Conservation (phyloP, 2,888 invertebrate genomes). For the Drymonia ruficornis region DNA sequence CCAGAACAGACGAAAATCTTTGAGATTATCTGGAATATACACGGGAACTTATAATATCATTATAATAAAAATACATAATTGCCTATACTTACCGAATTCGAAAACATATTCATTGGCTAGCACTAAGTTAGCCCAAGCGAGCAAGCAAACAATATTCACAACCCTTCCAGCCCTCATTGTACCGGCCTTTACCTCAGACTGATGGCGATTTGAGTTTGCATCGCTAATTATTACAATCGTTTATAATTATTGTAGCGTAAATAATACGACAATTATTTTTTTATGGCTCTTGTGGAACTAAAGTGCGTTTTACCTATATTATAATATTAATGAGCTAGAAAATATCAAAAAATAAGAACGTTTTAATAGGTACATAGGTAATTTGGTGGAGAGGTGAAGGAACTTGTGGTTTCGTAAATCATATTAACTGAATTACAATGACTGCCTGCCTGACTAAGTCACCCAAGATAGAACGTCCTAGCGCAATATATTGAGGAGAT, state of each 20-base stretch:
- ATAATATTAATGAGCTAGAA: neutral
- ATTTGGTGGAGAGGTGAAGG: too few relatives aligned
- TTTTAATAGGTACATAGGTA: too few relatives aligned
- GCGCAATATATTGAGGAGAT: too few relatives aligned
- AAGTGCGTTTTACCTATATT: neutral
- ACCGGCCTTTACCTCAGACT: neutral
- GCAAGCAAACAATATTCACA: neutral
- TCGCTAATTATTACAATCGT: neutral
- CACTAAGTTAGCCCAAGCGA: neutral
- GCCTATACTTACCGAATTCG: conserved; percentile 8
- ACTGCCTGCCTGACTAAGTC: too few relatives aligned
- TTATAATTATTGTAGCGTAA: neutral
- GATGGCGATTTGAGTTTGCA: neutral
- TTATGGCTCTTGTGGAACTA: neutral
- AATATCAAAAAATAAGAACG: too few relatives aligned
- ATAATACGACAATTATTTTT: neutral
- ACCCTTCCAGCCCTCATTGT: neutral
- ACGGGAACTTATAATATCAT: too few relatives aligned
- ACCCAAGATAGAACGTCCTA: too few relatives aligned
- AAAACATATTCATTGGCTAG: neutral
- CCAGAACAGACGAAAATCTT: too few relatives aligned
- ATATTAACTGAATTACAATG: too few relatives aligned
- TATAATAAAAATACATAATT: too few relatives aligned
- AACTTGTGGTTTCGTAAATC: too few relatives aligned
- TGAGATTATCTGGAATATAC: too few relatives aligned